Evolutionary conservation across 2,113 vertebrate species (phyloP), one percentile per base, ranked within the genome.

Genomic region (Nicator chloris): DNA sequence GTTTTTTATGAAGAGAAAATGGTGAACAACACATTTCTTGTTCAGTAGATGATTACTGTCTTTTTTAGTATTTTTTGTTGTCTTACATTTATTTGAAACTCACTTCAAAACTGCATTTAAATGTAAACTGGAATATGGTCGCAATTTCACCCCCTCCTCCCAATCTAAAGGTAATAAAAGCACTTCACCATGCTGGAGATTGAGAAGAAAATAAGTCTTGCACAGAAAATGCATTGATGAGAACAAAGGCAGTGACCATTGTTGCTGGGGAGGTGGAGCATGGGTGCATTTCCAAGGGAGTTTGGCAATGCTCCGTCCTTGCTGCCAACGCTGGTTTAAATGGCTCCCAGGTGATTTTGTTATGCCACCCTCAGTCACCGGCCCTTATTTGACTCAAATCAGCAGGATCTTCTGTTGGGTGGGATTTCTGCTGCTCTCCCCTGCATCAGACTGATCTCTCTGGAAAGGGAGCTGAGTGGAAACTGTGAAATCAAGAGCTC

Each of bases 11-110:
- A 95, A 86, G 80, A 37, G 18, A 95, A 95, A 95, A 89, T 39
- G 40, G 88, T 87, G 89, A 96, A 93, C 69, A 95, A 95, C 95
- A 95, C 56, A 92, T 95, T 95, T 95, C 77, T 91, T 85, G 95
- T 95, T 97, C 93, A 95, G 77, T 42, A 89, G 61, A 87, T 89
- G 92, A 96, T 92, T 93, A 86, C 91, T 69, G 65, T 60, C 71
- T 42, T 57, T 91, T 79, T 60, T 6, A 14, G 53, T 13, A 35
- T 65, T 45, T 60, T 45, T 69, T 54, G 26, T 49, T 91, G 50
- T 73, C 71, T 93, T 90, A 71, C 59, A 54, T 90, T 86, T 89
- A 75, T 91, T 90, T 86, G 56, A 68, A 93, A 86, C 84, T 79
- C 86, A 89, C 1, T 1, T 91, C 69, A 95, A 83, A 91, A 65